Conservation (phyloP, 2,888 invertebrate genomes). For the Abrostola tripartita region DNA sequence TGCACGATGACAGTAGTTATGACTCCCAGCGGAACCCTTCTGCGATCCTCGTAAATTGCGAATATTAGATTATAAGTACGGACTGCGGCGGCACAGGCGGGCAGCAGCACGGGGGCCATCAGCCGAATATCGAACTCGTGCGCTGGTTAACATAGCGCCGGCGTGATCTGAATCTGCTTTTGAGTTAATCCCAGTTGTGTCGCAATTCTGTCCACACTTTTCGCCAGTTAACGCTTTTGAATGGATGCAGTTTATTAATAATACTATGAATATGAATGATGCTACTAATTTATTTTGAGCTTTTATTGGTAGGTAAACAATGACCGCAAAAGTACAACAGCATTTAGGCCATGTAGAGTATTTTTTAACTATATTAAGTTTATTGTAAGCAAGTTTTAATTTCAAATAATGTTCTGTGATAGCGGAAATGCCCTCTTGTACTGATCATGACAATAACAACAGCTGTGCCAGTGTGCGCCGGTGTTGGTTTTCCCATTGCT, state of each 20-base stretch:
- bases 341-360: no score
- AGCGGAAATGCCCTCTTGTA: constrained; percentile 65
- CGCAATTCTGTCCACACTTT: constrained; percentile 33
- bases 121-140: constrained; percentile 83
- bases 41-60: constrained; percentile 87
- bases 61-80: constrained; percentile 88
- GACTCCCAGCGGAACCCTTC: constrained; percentile 80
- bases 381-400: constrained; percentile 53
- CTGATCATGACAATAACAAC: constrained; percentile 77
- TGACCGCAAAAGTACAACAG: neutral
- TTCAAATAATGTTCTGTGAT: constrained; percentile 60
- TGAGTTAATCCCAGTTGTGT: constrained; percentile 61
- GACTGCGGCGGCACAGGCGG: constrained; percentile 71
- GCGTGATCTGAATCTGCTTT: constrained; percentile 83
- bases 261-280: constrained; percentile 1
- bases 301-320: neutral
- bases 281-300: neutral
- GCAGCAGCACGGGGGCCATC: constrained; percentile 76
- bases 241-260: constrained; percentile 2
- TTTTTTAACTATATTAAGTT: neutral
- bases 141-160: constrained; percentile 76
- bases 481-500: constrained; percentile 77
- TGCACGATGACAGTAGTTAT: constrained; percentile 83
- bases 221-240: constrained; percentile 27
- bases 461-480: constrained; percentile 71